Percentiles rank a stretch among this genome's conserved stretches.
Conservation (phyloP, 2,888 invertebrate species). For the Cheilosia pagana region DNA sequence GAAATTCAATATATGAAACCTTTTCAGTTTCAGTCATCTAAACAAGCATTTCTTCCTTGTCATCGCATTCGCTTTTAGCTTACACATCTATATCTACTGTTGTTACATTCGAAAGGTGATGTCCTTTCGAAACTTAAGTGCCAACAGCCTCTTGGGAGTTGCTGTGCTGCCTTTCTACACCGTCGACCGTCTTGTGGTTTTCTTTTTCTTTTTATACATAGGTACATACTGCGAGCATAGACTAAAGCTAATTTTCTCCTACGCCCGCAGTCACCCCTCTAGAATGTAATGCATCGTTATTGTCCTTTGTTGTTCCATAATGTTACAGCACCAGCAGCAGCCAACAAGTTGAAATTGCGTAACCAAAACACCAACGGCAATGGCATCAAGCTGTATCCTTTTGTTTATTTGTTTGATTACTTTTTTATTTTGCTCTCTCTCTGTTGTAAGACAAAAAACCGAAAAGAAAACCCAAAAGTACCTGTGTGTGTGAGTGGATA, state of each 20-base stretch:
- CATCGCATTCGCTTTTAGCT: constrained; percentile 39
- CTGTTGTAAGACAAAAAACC: background rate
- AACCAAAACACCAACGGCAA: constrained; percentile 28
- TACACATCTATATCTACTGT: constrained; percentile 53
- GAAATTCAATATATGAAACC: constrained; percentile 37
- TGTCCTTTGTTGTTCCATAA: constrained; percentile 30
- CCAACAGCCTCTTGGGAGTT: constrained; percentile 40
- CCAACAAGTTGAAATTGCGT: constrained; percentile 70
- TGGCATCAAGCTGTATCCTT: constrained; percentile 17
- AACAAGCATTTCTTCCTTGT: constrained; percentile 26
- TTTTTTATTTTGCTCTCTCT: too few relatives aligned
- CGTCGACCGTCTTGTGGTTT: background rate
- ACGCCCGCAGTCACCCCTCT: constrained; percentile 1
- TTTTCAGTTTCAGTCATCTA: constrained; percentile 32
- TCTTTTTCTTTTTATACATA: background rate
- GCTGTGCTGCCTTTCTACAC: constrained; percentile 10
- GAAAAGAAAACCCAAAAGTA: background rate
- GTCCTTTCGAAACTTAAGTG: constrained; percentile 55
- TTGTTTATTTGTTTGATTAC: constrained; percentile 45
- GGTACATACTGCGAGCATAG: background rate
- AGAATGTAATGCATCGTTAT: constrained; percentile 42
- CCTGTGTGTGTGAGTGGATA: constrained; percentile 14
- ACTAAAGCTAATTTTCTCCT: constrained; percentile 15
- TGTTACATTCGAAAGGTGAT: constrained; percentile 50
- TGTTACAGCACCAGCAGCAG: constrained; percentile 27